Evolutionary conservation across 2,888 invertebrate species (phyloP).

Genomic region (Tenthredo scrophulariae): DNA sequence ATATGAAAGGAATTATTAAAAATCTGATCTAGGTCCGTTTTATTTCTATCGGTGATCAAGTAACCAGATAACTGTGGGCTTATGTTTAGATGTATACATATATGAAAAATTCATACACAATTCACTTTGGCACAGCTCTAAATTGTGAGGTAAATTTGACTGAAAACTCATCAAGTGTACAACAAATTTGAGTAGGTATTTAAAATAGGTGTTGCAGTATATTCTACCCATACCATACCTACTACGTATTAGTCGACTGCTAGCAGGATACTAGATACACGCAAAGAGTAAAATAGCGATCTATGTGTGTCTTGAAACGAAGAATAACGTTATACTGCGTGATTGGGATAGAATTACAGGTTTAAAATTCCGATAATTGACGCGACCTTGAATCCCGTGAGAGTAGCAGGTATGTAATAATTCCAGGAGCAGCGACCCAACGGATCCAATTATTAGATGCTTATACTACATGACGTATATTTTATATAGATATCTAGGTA

Average conservation of each 20-base stretch:
- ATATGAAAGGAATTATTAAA: neutral
- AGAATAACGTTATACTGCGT: slow-evolving; percentile 7
- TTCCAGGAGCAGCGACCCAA: slow-evolving; percentile 38
- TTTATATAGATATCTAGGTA: neutral
- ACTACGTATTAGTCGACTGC: neutral
- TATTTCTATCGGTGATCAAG: neutral
- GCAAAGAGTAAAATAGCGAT: neutral
- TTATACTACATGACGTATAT: neutral
- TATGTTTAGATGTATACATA: neutral
- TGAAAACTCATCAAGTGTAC: slow-evolving; percentile 16
- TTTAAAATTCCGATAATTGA: slow-evolving; percentile 32
- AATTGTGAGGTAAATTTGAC: neutral
- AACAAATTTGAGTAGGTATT: slow-evolving; percentile 11
- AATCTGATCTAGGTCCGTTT: neutral
- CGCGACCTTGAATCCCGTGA: slow-evolving; percentile 1
- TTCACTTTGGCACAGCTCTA: neutral
- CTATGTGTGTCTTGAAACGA: neutral
- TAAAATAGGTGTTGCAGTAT: neutral
- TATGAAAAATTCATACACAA: neutral
- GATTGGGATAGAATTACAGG: neutral
- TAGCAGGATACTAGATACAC: neutral
- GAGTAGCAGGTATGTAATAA: neutral
- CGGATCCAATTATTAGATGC: slow-evolving; percentile 18
- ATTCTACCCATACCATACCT: neutral
- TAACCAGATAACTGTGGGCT: neutral